These are phyloP conservation scores for Scotopteryx bipunctaria DNA, from an alignment of 2,888 invertebrate genomes.

Conservation along the genomic window DNA sequence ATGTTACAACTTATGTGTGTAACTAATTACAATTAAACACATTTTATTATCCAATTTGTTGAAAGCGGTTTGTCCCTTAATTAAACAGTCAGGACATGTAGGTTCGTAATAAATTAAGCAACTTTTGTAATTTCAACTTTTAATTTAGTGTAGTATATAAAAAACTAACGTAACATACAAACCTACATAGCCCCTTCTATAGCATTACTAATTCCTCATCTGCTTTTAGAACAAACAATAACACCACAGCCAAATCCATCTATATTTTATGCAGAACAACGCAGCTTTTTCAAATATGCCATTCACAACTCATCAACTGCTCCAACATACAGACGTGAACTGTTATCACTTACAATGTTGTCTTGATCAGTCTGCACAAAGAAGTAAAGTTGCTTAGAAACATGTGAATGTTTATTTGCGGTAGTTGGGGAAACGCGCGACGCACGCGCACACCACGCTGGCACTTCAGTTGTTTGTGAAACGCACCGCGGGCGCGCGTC, in stretches of 20 bases:
- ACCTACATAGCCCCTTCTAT: not conserved
- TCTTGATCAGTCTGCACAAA: slow-evolving; percentile 39
- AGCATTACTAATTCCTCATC: not conserved
- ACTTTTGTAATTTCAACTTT: slow-evolving; percentile 15
- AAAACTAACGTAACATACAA: not conserved
- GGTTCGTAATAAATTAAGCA: slow-evolving; percentile 5
- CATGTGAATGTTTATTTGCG: slow-evolving; percentile 76
- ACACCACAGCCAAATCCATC: not conserved
- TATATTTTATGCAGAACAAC: not conserved
- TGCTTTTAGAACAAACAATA: not conserved
- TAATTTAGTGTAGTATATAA: not conserved
- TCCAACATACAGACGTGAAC: slow-evolving; percentile 25
- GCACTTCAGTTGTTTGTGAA: slow-evolving; percentile 67
- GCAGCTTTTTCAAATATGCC: slow-evolving; percentile 11
- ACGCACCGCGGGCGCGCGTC: slow-evolving; percentile 59
- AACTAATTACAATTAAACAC: slow-evolving; percentile 14
- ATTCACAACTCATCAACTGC: slow-evolving; percentile 28
- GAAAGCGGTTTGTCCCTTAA: slow-evolving; percentile 28
- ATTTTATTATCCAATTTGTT: slow-evolving; percentile 22
- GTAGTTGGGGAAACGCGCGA: slow-evolving; percentile 65
- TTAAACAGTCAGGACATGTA: slow-evolving; percentile 24
- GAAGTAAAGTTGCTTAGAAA: slow-evolving; percentile 46
- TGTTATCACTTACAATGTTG: slow-evolving; percentile 40
- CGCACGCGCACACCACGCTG: slow-evolving; percentile 70
- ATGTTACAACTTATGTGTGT: slow-evolving; percentile 16